Conservation (phyloP, 1,140 invertebrate genomes). For the Drosophila orena region DNA sequence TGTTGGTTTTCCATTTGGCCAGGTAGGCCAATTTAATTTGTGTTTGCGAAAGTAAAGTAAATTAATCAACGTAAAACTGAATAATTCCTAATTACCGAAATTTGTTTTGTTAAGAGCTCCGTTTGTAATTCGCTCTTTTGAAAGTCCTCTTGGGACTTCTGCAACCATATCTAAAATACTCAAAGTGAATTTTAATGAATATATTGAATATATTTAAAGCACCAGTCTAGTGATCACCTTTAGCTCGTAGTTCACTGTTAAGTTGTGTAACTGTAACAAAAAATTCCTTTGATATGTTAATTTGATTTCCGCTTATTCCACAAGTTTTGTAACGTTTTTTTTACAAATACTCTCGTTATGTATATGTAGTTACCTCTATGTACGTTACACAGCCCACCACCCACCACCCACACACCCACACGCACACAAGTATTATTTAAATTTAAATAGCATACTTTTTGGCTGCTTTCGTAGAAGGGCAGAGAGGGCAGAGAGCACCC, state of each 20-base stretch:
- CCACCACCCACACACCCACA: conserved; percentile 9
- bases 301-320: conserved; percentile 72
- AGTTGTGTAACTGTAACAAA: conserved; percentile 31
- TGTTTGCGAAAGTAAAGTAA: no score
- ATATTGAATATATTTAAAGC: conserved; percentile 22
- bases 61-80: no score
- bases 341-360: conserved; percentile 67
- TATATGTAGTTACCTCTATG: conserved; percentile 35
- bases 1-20: no score
- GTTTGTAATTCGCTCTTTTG: background rate
- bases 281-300: conserved; percentile 69
- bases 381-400: conserved; percentile 18
- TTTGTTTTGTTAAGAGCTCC: no score
- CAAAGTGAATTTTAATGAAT: conserved; percentile 19
- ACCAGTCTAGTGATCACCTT: conserved; percentile 36
- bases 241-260: conserved; percentile 43
- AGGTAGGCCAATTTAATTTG: no score
- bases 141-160: conserved; percentile 3
- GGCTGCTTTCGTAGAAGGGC: conserved; percentile 45
- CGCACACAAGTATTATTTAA: conserved; percentile 78
- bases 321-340: conserved; percentile 46
- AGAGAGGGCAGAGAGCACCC: conserved; percentile 26
- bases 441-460: conserved; percentile 69
- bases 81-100: no score
- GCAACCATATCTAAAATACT: conserved; percentile 28